These are phyloP conservation scores for Andrena hattorfiana DNA, from an alignment of 2,888 invertebrate genomes.

Conservation along the genomic window DNA sequence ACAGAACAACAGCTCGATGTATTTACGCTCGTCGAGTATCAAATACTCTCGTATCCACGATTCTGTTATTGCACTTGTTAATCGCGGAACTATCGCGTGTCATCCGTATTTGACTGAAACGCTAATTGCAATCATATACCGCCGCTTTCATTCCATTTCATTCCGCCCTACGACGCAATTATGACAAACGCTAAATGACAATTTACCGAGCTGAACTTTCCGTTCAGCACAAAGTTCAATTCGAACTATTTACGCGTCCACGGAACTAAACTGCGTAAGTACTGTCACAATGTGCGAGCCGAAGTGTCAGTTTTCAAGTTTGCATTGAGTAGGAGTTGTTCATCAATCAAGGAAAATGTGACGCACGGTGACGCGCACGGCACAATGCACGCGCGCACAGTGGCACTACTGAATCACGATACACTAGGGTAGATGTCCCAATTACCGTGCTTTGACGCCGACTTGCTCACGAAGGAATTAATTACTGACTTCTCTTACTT, in stretches of 20 bases:
- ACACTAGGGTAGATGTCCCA: no score
- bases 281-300: neutral
- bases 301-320: neutral
- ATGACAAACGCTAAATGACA: neutral
- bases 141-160: neutral
- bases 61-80: neutral
- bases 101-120: neutral
- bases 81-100: neutral
- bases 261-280: neutral
- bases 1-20: neutral
- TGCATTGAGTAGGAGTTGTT: neutral
- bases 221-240: neutral
- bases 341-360: slow-evolving; percentile 4
- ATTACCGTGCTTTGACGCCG: no score
- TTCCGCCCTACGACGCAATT: neutral
- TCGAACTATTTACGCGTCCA: neutral
- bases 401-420: slow-evolving; percentile 13
- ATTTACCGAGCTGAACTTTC: neutral
- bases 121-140: slow-evolving; percentile 6
- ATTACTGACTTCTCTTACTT: no score
- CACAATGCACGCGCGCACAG: neutral
- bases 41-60: slow-evolving; percentile 1
- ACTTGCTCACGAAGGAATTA: no score
- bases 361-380: neutral
- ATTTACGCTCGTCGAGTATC: slow-evolving; percentile 27